phyloP scores from a whole-genome alignment of 2,888 invertebrate species.

The Apotomis capreana region DNA sequence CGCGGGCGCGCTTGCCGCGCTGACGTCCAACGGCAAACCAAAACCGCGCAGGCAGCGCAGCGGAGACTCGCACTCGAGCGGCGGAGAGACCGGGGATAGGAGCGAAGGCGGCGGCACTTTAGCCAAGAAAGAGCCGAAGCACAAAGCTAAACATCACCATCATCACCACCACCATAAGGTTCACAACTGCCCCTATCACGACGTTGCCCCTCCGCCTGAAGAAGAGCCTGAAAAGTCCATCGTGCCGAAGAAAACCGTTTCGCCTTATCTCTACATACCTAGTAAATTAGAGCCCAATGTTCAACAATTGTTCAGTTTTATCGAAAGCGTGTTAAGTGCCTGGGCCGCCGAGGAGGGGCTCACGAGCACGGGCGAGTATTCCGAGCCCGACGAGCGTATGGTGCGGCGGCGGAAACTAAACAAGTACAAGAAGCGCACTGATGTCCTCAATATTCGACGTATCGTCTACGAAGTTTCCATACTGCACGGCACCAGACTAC shows the following conservation, averaged over 20 bases:
- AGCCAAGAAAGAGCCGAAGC: constrained; percentile 62
- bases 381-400: constrained; percentile 88
- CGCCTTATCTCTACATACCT: constrained; percentile 80
- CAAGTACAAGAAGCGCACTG: constrained; percentile 85
- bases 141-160: constrained; percentile 70
- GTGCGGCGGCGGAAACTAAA: constrained; percentile 84
- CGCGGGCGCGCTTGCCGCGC: constrained; percentile 70
- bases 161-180: constrained; percentile 74
- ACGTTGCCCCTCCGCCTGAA: constrained; percentile 67
- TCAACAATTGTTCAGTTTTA: constrained; percentile 91
- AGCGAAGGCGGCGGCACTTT: constrained; percentile 64
- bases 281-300: constrained; percentile 89
- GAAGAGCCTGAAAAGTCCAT: constrained; percentile 68
- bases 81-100: constrained; percentile 74
- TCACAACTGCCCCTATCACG: constrained; percentile 77
- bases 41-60: constrained; percentile 72
- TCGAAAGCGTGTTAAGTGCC: constrained; percentile 90
- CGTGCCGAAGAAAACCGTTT: constrained; percentile 76
- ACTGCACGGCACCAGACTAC: constrained; percentile 85
- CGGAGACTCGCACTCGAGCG: constrained; percentile 78
- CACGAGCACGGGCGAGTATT: constrained; percentile 88
- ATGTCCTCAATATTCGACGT: constrained; percentile 86
- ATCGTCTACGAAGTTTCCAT: constrained; percentile 88
- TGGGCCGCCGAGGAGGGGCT: constrained; percentile 90
- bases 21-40: constrained; percentile 69